These are phyloP conservation scores for Aptenodytes forsteri DNA, from an alignment of 2,113 vertebrate species.

Conservation along the genomic window DNA sequence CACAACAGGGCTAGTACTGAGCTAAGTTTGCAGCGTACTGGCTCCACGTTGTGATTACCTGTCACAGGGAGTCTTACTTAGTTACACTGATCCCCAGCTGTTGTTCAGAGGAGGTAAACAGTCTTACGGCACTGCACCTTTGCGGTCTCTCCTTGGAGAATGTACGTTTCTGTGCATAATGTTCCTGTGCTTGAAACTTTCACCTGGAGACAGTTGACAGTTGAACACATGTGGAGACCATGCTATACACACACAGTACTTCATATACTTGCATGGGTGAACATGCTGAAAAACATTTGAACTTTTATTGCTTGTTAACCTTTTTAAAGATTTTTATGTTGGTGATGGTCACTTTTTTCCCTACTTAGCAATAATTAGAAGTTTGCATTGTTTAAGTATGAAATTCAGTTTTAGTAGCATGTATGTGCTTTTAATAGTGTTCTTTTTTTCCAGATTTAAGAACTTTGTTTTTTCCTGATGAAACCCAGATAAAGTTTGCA, in stretches of 20 bases:
- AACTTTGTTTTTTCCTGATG: slow-evolving; percentile 2
- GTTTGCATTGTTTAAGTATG: neutral
- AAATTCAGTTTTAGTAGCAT: neutral
- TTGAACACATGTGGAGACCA: fast-evolving
- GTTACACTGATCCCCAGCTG: neutral
- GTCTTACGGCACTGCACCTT: neutral
- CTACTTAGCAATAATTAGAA: neutral
- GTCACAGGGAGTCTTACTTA: neutral
- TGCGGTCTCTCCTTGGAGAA: neutral
- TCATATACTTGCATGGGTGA: fast-evolving
- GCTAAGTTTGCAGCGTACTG: neutral
- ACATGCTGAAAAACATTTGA: neutral
- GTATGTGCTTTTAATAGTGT: neutral
- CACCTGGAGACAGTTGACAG: neutral
- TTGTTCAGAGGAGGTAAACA: neutral
- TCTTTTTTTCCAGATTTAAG: neutral
- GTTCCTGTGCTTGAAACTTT: neutral
- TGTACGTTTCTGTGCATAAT: fast-evolving
- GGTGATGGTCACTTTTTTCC: neutral
- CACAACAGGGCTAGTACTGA: neutral
- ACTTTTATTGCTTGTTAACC: neutral
- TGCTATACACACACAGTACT: fast-evolving
- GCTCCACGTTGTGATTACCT: neutral
- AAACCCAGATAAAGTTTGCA: slow-evolving; percentile 15
- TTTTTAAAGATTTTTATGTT: neutral